Percentiles rank a stretch among this genome's conserved stretches.
Conservation (phyloP, 1,140 invertebrate genomes). For the Ips typographus region DNA sequence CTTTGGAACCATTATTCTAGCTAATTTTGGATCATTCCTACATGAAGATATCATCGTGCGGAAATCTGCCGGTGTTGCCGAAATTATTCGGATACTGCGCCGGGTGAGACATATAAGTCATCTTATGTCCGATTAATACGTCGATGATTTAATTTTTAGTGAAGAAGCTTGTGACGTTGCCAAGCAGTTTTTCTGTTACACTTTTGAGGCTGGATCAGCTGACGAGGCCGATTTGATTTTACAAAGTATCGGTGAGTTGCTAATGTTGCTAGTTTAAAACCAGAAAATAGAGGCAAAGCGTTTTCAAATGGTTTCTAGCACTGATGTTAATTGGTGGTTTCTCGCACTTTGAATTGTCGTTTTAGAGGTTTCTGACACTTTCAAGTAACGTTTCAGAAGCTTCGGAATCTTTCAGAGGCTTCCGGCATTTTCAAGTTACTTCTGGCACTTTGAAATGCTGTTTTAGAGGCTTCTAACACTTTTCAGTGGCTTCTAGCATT, state of each 20-base stretch:
- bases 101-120: slow-evolving; percentile 53
- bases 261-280: slow-evolving; percentile 6
- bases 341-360: neutral
- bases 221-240: slow-evolving; percentile 56
- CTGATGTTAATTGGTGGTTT: neutral
- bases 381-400: no score
- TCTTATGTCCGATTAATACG: slow-evolving; percentile 5
- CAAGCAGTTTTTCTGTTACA: slow-evolving; percentile 58
- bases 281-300: no score
- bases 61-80: slow-evolving; percentile 56
- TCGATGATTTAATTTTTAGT: slow-evolving; percentile 47
- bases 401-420: no score
- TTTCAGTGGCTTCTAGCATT: no score
- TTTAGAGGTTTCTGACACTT: no score
- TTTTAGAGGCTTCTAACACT: no score
- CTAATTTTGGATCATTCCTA: slow-evolving; percentile 59
- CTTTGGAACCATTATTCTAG: slow-evolving; percentile 41
- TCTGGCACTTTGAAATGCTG: no score
- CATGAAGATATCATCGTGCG: slow-evolving; percentile 68
- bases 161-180: slow-evolving; percentile 61
- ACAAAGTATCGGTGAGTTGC: slow-evolving; percentile 45
- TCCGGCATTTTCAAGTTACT: no score
- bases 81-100: slow-evolving; percentile 65
- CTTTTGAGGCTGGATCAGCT: slow-evolving; percentile 56
- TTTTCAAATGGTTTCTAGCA: no score